Evolutionary conservation across 2,888 invertebrate genomes (phyloP).

Genomic region (Agonopterix subpropinquella): DNA sequence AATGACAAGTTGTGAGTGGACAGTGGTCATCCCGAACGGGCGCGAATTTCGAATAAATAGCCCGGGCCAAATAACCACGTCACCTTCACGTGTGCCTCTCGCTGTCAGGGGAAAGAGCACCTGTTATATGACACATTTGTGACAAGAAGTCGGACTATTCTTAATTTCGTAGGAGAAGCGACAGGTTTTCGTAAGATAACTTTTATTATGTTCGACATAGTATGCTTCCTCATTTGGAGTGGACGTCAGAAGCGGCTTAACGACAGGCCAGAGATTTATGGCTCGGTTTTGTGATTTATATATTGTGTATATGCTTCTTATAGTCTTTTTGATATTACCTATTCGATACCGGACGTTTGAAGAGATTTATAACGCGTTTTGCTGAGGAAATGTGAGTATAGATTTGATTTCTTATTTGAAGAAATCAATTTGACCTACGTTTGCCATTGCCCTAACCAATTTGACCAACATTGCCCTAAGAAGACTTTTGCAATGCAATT

Average conservation of each 20-base stretch:
- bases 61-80: conserved; percentile 56
- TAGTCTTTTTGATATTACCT: conserved; percentile 4
- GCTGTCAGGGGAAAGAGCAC: conserved; percentile 46
- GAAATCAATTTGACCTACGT: too few species aligned
- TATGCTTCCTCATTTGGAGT: conserved; percentile 12
- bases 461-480: background rate
- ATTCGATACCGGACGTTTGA: conserved; percentile 2
- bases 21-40: conserved; percentile 63
- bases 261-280: conserved; percentile 8
- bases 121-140: conserved; percentile 53
- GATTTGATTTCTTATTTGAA: too few species aligned
- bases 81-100: conserved; percentile 48
- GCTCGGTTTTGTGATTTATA: conserved; percentile 5
- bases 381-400: background rate
- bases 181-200: conserved; percentile 15
- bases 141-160: conserved; percentile 46
- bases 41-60: conserved; percentile 66
- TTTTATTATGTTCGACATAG: conserved; percentile 19
- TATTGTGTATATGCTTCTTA: background rate
- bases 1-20: conserved; percentile 70
- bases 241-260: conserved; percentile 10
- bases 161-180: conserved; percentile 29
- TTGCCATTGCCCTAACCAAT: too few species aligned
- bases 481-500: conserved; percentile 20
- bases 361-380: conserved; percentile 3